These are phyloP conservation scores for Operophtera brumata DNA, from an alignment of 2,888 invertebrate genomes.

Conservation along the genomic window DNA sequence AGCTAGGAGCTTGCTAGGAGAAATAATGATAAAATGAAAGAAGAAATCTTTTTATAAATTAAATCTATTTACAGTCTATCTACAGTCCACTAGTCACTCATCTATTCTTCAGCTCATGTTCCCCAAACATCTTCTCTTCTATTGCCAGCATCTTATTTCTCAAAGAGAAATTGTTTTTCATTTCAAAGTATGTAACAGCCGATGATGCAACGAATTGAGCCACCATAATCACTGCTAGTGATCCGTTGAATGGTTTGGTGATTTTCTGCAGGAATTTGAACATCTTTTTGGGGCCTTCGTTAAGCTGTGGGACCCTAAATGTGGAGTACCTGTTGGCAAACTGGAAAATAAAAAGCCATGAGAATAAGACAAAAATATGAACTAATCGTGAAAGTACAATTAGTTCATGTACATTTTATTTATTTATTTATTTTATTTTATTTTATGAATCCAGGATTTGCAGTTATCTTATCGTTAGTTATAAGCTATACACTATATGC, in stretches of 20 bases:
- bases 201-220: constrained; percentile 79
- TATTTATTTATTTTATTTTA: too few relatives aligned
- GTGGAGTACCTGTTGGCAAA: constrained; percentile 83
- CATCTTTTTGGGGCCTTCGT: constrained; percentile 76
- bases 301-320: constrained; percentile 83
- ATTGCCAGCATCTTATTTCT: constrained; percentile 60
- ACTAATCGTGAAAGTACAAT: too few relatives aligned
- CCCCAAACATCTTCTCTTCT: constrained; percentile 50
- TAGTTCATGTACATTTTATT: too few relatives aligned
- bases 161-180: constrained; percentile 69
- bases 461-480: too few relatives aligned
- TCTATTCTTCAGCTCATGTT: constrained; percentile 25
- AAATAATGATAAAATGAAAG: constrained; percentile 13
- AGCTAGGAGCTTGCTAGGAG: too few relatives aligned
- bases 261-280: constrained; percentile 76
- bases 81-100: constrained; percentile 14
- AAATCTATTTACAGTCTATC: constrained; percentile 31
- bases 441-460: too few relatives aligned
- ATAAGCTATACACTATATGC: too few relatives aligned
- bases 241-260: constrained; percentile 76
- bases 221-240: constrained; percentile 68
- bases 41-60: constrained; percentile 12
- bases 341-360: constrained; percentile 60
- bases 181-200: constrained; percentile 82
- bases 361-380: too few relatives aligned